Base-by-base conservation (phyloP, 1,140 invertebrate species). In the Chrysomallon squamiferum region DNA sequence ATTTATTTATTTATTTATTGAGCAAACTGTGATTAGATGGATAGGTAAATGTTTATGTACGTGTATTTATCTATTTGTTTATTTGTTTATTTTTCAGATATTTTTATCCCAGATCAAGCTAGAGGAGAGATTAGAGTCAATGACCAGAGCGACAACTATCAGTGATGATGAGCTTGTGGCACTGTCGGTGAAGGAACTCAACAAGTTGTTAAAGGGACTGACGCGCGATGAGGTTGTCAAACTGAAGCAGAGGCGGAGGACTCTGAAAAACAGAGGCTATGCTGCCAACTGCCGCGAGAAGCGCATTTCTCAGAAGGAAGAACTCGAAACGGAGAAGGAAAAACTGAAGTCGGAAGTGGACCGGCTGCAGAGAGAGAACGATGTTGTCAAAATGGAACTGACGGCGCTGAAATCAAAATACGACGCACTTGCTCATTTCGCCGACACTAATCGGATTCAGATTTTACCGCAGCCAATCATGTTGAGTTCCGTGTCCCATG, bases 231-330 rank as follows among this genome's bases (percentile, higher is more conserved):
- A 95, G 79, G 92, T 99, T 1, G 90, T 93, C 13, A 90, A 93
- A 47, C 85, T 99, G 64, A 99, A 99, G 87, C 96, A 98, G 85
- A 96, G 97, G 81, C 87, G 97, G 32, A 89, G 98, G 68, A 99
- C 97, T 11, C 88, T 99, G 20, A 99, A 99, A 87, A 99, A 99
- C 86, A 90, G 98, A 15, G 96, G 97, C 2, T 99, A 99, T 87
- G 97, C 97, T 29, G 96, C 99, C 79, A 99, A 97, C 84, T 99
- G 97, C 84, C 91, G 97, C 7, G 81, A 84, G 62, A 85, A 85
- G 59, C 74, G 85, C 38, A 72, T 85, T 25, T 78, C 81, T 2
- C 85, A 85, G 59, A 85, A 85, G 71, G 83, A 84, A 65, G 79
- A 80, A 41, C 86, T 98, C 72, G 96, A 98, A 86, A 88, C 90